These are phyloP conservation scores for Salarias fasciatus DNA, from an alignment of 2,797 vertebrate species.

Conservation along the genomic window DNA sequence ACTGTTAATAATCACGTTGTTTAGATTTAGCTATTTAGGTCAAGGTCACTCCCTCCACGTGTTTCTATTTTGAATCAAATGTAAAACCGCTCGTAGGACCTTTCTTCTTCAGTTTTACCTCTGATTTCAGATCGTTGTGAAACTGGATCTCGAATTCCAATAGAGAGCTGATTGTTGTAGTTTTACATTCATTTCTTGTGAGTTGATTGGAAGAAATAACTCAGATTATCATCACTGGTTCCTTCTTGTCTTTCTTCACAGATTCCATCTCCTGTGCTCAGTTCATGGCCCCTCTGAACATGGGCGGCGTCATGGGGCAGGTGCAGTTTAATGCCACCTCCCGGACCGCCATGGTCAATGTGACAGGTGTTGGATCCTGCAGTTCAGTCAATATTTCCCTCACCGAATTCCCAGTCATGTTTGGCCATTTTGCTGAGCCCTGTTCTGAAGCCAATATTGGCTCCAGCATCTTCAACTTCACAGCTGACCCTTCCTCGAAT, in stretches of 20 bases:
- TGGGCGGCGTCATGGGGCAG: slow-evolving; percentile 79
- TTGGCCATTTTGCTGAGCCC: slow-evolving; percentile 75
- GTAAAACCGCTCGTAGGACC: no score
- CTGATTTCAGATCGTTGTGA: no score
- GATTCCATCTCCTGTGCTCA: slow-evolving; percentile 61
- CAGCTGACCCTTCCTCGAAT: slow-evolving; percentile 13
- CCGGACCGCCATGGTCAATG: slow-evolving; percentile 53
- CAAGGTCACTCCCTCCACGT: no score
- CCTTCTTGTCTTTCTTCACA: slow-evolving; percentile 47
- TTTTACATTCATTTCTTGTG: no score
- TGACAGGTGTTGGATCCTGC: slow-evolving; percentile 72
- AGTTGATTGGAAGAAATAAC: not conserved
- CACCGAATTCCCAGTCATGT: slow-evolving; percentile 83
- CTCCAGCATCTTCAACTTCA: slow-evolving; percentile 60
- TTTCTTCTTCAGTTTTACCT: no score
- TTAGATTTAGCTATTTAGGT: no score
- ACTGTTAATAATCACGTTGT: no score
- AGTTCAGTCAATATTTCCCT: slow-evolving; percentile 69
- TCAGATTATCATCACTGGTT: not conserved
- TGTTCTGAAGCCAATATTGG: slow-evolving; percentile 79
- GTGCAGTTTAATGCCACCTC: slow-evolving; percentile 72
- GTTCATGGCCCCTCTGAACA: slow-evolving; percentile 80
- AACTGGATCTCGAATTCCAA: no score
- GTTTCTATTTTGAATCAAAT: no score
- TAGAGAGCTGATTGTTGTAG: no score